Percentiles rank a stretch among this genome's conserved stretches.
These are phyloP conservation scores for Rhodophaea formosa DNA, from an alignment of 2,888 invertebrate species.

Conservation along the genomic window DNA sequence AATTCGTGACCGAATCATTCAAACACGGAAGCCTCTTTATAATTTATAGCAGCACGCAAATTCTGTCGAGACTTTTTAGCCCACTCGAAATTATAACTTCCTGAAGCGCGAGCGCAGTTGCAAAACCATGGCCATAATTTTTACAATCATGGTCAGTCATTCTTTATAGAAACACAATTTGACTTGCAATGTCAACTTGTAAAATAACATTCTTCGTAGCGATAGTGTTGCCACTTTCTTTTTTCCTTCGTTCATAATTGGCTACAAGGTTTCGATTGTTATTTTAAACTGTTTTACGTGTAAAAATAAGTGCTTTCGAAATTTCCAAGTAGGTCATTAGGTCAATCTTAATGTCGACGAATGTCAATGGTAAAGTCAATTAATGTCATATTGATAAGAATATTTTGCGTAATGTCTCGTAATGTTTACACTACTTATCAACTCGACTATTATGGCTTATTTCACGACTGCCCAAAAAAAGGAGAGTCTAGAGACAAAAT, in stretches of 20 bases:
- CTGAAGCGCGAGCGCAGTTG: conserved; percentile 5
- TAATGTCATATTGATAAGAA: conserved; percentile 10
- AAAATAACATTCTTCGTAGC: not conserved
- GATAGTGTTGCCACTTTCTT: not conserved
- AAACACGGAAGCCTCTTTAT: not conserved
- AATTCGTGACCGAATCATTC: not conserved
- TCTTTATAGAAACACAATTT: conserved; percentile 10
- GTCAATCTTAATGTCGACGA: conserved; percentile 7
- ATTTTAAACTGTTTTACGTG: conserved; percentile 1
- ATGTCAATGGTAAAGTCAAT: conserved; percentile 6
- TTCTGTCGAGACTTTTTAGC: not conserved
- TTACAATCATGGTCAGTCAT: conserved; percentile 9
- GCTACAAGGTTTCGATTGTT: not conserved
- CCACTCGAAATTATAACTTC: not conserved
- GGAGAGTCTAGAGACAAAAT: too few relatives aligned
- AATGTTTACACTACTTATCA: not conserved
- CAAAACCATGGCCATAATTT: conserved; percentile 5
- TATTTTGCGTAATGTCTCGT: conserved; percentile 3
- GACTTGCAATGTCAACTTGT: conserved; percentile 9
- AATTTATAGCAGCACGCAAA: not conserved
- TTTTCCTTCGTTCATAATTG: not conserved
- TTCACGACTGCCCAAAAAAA: not conserved
- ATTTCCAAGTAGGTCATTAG: conserved; percentile 2
- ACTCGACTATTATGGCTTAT: not conserved
- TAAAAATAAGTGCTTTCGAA: not conserved